Percentiles rank a stretch among this genome's conserved stretches.
These are phyloP conservation scores for Semnornis frantzii DNA, from an alignment of 2,113 vertebrate genomes.

Conservation along the genomic window DNA sequence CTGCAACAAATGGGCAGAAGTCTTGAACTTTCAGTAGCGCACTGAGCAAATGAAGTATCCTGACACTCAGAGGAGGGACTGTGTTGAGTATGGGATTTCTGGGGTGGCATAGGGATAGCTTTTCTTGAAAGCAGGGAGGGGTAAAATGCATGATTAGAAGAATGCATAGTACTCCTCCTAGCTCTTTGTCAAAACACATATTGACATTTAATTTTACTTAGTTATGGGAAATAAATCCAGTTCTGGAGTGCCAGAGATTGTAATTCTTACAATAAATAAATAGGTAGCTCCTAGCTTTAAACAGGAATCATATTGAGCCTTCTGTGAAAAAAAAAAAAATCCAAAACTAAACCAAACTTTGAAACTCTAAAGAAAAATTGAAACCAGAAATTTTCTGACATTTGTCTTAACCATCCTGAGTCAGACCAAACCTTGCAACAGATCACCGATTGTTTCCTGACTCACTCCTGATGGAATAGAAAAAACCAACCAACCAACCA, in stretches of 20 bases:
- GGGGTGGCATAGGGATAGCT: neutral
- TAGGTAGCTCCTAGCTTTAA: neutral
- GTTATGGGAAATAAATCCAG: neutral
- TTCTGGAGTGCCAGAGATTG: neutral
- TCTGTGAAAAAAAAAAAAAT: neutral
- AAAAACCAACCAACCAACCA: no score
- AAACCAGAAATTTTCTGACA: neutral
- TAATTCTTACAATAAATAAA: neutral
- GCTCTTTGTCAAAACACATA: neutral
- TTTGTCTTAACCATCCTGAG: neutral
- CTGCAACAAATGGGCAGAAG: neutral
- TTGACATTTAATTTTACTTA: neutral
- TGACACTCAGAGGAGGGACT: neutral
- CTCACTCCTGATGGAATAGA: neutral
- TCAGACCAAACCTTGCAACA: neutral
- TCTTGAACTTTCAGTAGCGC: neutral
- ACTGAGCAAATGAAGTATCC: neutral
- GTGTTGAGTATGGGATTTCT: neutral
- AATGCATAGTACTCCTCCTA: neutral
- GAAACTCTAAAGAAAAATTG: neutral
- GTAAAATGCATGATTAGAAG: neutral
- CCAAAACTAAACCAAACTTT: neutral
- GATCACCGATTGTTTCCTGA: neutral
- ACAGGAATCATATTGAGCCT: neutral
- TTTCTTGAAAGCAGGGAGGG: neutral